Conservation (phyloP, 2,797 vertebrate genomes). For the Phyllotis vaccarum region DNA sequence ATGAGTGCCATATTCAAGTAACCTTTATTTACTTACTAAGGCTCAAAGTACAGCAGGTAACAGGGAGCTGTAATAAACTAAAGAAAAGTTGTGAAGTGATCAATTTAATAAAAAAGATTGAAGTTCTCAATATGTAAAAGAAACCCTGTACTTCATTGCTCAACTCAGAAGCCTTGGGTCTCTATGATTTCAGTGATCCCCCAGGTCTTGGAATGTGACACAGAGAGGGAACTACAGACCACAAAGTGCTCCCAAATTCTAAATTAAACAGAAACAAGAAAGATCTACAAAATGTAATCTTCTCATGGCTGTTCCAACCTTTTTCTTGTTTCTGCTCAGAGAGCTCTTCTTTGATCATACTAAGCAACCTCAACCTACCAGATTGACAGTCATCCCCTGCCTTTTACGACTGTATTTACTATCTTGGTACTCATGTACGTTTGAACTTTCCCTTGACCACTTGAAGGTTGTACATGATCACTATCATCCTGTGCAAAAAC, state of each 20-base stretch:
- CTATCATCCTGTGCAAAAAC: not conserved
- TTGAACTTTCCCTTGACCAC: not conserved
- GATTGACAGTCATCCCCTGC: not conserved
- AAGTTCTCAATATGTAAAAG: not conserved
- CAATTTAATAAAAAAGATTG: not conserved
- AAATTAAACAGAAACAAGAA: not conserved
- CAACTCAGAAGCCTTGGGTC: not conserved
- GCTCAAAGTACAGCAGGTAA: not conserved
- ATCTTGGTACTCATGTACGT: not conserved
- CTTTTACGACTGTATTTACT: not conserved
- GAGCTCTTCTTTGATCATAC: not conserved
- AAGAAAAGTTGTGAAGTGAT: not conserved
- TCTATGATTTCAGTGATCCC: not conserved
- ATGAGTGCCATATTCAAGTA: not conserved
- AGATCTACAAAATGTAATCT: not conserved
- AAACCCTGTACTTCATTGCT: not conserved
- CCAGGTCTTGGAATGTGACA: not conserved
- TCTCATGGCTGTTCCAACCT: not conserved
- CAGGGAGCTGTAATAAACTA: not conserved
- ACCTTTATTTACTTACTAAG: not conserved
- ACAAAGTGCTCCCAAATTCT: not conserved
- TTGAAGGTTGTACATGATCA: not conserved
- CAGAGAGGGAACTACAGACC: not conserved
- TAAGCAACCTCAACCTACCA: not conserved
- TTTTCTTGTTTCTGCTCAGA: not conserved